phyloP scores from a whole-genome alignment of 2,797 vertebrate species.

The Acrocephalus scirpaceus region DNA sequence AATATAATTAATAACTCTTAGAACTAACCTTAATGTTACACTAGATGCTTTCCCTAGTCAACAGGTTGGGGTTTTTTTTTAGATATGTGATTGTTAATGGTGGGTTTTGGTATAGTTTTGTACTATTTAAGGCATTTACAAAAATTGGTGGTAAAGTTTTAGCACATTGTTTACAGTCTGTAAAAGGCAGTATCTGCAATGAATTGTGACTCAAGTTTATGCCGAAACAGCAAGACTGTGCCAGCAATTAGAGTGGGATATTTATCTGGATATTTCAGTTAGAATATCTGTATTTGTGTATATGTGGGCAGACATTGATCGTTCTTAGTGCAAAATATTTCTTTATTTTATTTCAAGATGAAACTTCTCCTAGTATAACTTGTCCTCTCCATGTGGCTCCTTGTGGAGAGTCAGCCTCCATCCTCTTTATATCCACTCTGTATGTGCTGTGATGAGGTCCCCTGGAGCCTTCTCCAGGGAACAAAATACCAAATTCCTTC shows the following conservation, averaged over 20 bases:
- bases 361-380: background rate
- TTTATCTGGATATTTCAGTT: background rate
- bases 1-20: background rate
- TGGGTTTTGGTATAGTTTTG: background rate
- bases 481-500: background rate
- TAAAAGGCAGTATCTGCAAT: background rate
- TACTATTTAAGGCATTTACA: background rate
- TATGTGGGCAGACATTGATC: background rate
- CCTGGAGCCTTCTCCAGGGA: background rate
- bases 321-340: background rate
- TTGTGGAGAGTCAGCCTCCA: background rate
- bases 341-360: background rate
- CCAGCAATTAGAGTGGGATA: background rate
- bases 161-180: background rate
- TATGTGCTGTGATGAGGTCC: background rate
- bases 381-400: background rate
- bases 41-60: background rate
- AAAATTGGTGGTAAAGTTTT: background rate
- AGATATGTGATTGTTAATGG: too few species aligned
- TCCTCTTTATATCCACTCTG: background rate
- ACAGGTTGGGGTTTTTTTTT: background rate
- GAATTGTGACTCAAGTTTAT: background rate
- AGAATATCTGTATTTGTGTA: background rate
- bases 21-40: background rate
- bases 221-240: background rate